Base-by-base conservation (phyloP, 2,888 invertebrate species). In the Scaptomyza cyrtandrae region DNA sequence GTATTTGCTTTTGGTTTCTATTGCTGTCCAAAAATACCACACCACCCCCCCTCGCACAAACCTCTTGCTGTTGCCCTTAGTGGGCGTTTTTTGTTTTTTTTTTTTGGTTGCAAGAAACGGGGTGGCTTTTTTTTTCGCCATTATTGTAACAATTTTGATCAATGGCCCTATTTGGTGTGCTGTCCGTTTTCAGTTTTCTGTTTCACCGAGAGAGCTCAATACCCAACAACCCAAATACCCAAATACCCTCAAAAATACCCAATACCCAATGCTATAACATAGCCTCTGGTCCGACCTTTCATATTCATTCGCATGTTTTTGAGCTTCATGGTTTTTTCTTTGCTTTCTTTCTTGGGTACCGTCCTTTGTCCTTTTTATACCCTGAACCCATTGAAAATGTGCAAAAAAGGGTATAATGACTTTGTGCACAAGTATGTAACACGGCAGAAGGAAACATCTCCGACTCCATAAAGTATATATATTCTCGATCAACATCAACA, bases 111-210 rank as follows among this genome's bases (percentile, higher is more conserved):
- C n/a, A n/a, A n/a, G n/a, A n/a, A n/a, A 37, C 14, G 86, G 85
- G 86, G 79, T 81, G 71, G 90, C 79, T 24, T 24, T 24, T 89
- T 89, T 90, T 41, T 90, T 88, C 89, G 90, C 89, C 90, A 90
- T 90, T 90, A 90, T 88, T 89, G 89, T 89, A 79, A 78, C 90
- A 89, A 82, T 89, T 90, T 90, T 90, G 89, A 87, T 87, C 87
- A 87, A 87, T 87, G 87, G 86, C 81, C 89, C 82, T 74, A 84
- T 88, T 86, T 84, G 72, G 77, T 52, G 53, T 54, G 78, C 67
- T 82, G 82, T 83, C 78, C 78, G 71, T 75, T 64, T 24, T 24
- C 44, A 13, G 44, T 19, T 14, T 11, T 24, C 13, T 24, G 19
- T 13, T 43, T 33, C 10, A 14, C 60, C 46, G 52, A 54, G 13